These are phyloP conservation scores for Drosophila nigromelanica DNA, from an alignment of 1,140 invertebrate species.

Conservation along the genomic window DNA sequence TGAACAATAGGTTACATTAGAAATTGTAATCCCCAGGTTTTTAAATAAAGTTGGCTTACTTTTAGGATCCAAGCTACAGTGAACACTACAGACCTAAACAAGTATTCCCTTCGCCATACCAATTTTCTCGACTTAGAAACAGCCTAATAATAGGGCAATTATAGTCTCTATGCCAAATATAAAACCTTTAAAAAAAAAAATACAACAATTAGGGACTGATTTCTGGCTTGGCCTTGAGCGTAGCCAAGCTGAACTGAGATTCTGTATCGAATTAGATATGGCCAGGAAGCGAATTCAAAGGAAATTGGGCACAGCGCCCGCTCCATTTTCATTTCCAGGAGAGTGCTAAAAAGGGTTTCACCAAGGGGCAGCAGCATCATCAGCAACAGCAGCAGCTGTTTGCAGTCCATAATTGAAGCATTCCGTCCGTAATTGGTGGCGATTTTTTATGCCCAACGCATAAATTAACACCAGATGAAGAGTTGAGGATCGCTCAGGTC, in stretches of 20 bases:
- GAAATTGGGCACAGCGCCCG: slow-evolving; percentile 29
- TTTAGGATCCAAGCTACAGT: neutral
- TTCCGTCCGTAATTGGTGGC: slow-evolving; percentile 73
- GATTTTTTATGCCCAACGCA: slow-evolving; percentile 77
- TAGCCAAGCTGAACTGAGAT: slow-evolving; percentile 5
- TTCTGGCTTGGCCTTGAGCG: slow-evolving; percentile 41
- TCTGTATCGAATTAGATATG: slow-evolving; percentile 56
- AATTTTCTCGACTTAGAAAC: neutral
- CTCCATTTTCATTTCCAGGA: slow-evolving; percentile 13
- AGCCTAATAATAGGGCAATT: slow-evolving; percentile 9
- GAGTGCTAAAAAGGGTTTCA: slow-evolving; percentile 77
- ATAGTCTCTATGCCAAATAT: slow-evolving; percentile 10
- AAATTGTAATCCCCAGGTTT: no score
- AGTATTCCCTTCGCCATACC: neutral
- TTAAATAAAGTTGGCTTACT: no score
- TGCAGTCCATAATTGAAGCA: slow-evolving; percentile 77
- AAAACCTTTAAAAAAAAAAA: slow-evolving; percentile 38
- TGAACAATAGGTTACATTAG: no score
- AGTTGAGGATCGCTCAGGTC: slow-evolving; percentile 1
- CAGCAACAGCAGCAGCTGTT: slow-evolving; percentile 62
- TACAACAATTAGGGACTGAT: slow-evolving; percentile 39
- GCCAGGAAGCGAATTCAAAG: slow-evolving; percentile 26
- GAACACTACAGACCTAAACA: neutral
- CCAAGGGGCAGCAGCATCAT: slow-evolving; percentile 10
- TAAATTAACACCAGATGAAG: slow-evolving; percentile 75